phyloP scores from a whole-genome alignment of 1,140 invertebrate species.

The Alviniconcha marisindica region DNA sequence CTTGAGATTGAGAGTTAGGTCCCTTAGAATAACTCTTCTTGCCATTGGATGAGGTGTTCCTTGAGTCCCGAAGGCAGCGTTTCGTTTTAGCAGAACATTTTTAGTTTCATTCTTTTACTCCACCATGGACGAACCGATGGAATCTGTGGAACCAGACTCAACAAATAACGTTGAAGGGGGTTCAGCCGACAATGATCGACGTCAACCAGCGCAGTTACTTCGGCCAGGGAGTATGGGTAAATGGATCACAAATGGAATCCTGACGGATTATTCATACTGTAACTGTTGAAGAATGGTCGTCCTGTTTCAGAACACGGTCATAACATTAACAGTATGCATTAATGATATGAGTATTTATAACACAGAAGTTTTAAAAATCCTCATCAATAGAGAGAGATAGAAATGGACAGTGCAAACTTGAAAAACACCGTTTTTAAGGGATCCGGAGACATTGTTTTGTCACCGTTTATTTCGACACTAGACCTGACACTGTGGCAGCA shows the following conservation, averaged over 20 bases:
- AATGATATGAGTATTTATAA: no score
- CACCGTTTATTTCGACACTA: no score
- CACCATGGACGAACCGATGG: conserved; percentile 26
- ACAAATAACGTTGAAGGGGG: not conserved
- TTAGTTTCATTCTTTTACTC: not conserved
- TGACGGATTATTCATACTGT: no score
- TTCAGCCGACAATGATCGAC: conserved; percentile 4
- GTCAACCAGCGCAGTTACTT: not conserved
- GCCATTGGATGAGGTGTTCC: not conserved
- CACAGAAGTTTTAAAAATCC: no score
- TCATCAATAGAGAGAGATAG: no score
- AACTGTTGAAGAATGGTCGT: no score
- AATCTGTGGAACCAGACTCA: conserved; percentile 22
- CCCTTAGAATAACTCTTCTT: not conserved
- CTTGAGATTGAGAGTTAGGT: not conserved
- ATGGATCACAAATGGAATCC: not conserved
- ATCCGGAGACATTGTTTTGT: no score
- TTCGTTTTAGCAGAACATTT: conserved; percentile 18
- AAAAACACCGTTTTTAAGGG: no score
- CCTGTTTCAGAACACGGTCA: no score
- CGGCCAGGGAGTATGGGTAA: conserved; percentile 27
- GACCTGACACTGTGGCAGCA: no score
- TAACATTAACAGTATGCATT: no score
- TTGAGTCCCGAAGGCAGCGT: not conserved
- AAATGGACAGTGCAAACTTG: no score